These are phyloP conservation scores for Linnaemya tessellans DNA, from an alignment of 2,888 invertebrate genomes.

Conservation along the genomic window DNA sequence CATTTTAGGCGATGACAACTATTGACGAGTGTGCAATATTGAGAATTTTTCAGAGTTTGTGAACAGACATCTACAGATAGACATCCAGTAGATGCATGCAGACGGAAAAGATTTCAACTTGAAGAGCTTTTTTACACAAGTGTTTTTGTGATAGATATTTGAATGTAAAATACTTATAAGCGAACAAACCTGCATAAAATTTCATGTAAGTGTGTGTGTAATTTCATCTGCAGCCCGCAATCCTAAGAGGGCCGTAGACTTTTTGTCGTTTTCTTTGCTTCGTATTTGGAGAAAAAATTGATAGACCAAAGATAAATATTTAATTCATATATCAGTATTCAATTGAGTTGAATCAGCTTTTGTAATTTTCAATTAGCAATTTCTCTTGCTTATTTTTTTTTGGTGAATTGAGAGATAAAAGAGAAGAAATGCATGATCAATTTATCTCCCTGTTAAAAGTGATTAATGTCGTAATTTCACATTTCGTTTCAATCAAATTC, in stretches of 20 bases:
- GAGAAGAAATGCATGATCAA: background rate
- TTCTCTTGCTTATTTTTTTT: background rate
- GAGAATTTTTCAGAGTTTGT: slow-evolving; percentile 3
- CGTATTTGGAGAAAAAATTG: background rate
- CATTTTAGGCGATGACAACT: slow-evolving; percentile 58
- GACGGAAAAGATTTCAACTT: background rate
- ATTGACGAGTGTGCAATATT: slow-evolving; percentile 1
- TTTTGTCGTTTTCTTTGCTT: background rate
- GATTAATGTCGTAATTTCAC: slow-evolving; percentile 14
- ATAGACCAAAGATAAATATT: background rate
- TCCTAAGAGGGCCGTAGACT: background rate
- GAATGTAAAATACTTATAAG: background rate
- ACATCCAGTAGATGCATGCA: background rate
- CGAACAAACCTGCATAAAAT: background rate
- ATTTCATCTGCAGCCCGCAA: background rate
- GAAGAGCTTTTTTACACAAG: background rate
- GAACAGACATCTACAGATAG: background rate
- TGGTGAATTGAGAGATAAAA: background rate
- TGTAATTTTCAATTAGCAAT: background rate
- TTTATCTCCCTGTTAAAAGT: background rate
- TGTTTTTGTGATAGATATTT: background rate
- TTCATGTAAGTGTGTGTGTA: background rate
- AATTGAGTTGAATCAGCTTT: background rate
- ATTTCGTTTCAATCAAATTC: slow-evolving; percentile 14
- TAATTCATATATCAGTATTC: background rate